These are phyloP conservation scores for Nanorana parkeri DNA, from an alignment of 2,113 vertebrate genomes.

Conservation along the genomic window DNA sequence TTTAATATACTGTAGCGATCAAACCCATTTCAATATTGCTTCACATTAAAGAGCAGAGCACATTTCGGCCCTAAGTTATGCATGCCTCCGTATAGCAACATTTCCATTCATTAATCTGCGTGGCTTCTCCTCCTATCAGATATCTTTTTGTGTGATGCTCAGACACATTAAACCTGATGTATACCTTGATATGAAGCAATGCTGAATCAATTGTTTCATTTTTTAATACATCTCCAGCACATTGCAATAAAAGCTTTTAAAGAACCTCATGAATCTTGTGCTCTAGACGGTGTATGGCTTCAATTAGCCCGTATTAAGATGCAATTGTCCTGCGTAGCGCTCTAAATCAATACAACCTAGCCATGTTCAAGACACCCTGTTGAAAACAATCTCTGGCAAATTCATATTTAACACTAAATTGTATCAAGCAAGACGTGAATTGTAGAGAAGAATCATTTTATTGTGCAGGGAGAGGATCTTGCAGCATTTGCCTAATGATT, in stretches of 20 bases:
- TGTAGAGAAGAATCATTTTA: constrained; percentile 61
- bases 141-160: neutral
- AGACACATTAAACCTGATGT: constrained; percentile 40
- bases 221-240: constrained; percentile 65
- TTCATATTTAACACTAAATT: constrained; percentile 67
- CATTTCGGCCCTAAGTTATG: constrained; percentile 43
- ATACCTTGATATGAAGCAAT: constrained; percentile 65
- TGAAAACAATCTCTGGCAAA: constrained; percentile 66
- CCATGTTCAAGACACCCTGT: constrained; percentile 62
- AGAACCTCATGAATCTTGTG: constrained; percentile 67
- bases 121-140: neutral
- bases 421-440: constrained; percentile 61
- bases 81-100: neutral
- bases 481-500: constrained; percentile 71
- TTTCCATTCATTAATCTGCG: constrained; percentile 41
- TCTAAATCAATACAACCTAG: constrained; percentile 68
- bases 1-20: constrained; percentile 44
- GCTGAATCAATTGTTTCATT: constrained; percentile 64
- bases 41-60: constrained; percentile 37
- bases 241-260: constrained; percentile 72
- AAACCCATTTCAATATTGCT: constrained; percentile 36
- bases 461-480: constrained; percentile 63
- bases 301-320: constrained; percentile 69
- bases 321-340: constrained; percentile 64
- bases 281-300: constrained; percentile 57